These are phyloP conservation scores for Orthosia incerta DNA, from an alignment of 2,888 invertebrate species.

Conservation along the genomic window DNA sequence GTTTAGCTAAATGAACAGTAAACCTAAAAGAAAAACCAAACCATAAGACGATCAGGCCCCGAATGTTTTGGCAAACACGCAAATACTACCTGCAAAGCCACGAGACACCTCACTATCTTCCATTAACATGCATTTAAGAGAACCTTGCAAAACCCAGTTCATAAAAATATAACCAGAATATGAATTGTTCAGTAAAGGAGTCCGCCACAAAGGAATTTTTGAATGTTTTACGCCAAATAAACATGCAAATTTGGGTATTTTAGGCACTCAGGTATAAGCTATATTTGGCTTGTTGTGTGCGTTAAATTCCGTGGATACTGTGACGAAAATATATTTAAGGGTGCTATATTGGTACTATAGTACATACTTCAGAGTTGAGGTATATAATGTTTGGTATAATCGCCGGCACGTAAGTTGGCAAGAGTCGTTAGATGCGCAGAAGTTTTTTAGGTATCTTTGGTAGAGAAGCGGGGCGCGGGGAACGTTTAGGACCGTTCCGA, in stretches of 20 bases:
- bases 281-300: slow-evolving; percentile 14
- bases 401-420: too few species aligned
- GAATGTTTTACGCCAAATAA: slow-evolving; percentile 35
- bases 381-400: too few species aligned
- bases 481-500: too few species aligned
- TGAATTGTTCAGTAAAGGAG: slow-evolving; percentile 58
- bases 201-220: slow-evolving; percentile 51
- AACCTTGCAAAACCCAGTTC: slow-evolving; percentile 1
- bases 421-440: too few species aligned
- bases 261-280: slow-evolving; percentile 24
- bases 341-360: too few species aligned
- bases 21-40: not conserved
- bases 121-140: slow-evolving; percentile 3
- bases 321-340: too few species aligned
- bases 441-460: too few species aligned
- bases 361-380: too few species aligned
- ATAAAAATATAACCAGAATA: slow-evolving; percentile 49
- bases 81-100: slow-evolving; percentile 7
- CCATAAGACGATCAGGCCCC: not conserved
- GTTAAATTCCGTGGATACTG: not conserved
- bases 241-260: slow-evolving; percentile 47
- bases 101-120: slow-evolving; percentile 9
- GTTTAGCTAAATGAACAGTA: not conserved
- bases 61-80: not conserved
- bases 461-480: too few species aligned